Percentiles rank a stretch among this genome's conserved stretches.
Conservation (phyloP, 2,888 invertebrate genomes). For the Linnaemya vulpina region DNA sequence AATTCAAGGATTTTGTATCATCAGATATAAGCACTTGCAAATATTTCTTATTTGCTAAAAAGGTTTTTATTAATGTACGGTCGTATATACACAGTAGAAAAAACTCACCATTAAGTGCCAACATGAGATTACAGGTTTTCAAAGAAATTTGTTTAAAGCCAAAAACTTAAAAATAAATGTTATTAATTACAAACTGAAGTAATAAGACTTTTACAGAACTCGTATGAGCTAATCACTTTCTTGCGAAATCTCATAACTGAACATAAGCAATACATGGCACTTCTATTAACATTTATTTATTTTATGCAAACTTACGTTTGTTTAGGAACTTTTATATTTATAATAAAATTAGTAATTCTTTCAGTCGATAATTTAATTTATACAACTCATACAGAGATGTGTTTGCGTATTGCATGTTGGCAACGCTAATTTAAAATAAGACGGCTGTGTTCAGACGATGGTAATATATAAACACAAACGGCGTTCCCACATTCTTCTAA, state of each 20-base stretch:
- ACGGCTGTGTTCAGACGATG: too few relatives aligned
- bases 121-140: not conserved
- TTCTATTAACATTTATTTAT: not conserved
- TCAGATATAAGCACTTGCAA: not conserved
- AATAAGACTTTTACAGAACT: not conserved
- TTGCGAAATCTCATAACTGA: not conserved
- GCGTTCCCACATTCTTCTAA: too few relatives aligned
- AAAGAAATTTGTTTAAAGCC: not conserved
- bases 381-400: too few relatives aligned
- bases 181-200: not conserved
- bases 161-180: not conserved
- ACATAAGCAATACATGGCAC: not conserved
- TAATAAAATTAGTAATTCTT: too few relatives aligned
- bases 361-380: too few relatives aligned
- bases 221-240: not conserved
- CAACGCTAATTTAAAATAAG: too few relatives aligned
- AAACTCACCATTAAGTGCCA: not conserved
- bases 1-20: constrained; percentile 1
- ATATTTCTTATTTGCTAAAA: not conserved
- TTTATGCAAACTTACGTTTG: not conserved
- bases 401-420: too few relatives aligned
- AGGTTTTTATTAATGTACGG: too few relatives aligned
- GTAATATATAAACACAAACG: too few relatives aligned
- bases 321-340: not conserved
- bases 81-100: not conserved